Evolutionary conservation across 2,888 invertebrate genomes (phyloP).

Genomic region (Pristionchus exspectatus): DNA sequence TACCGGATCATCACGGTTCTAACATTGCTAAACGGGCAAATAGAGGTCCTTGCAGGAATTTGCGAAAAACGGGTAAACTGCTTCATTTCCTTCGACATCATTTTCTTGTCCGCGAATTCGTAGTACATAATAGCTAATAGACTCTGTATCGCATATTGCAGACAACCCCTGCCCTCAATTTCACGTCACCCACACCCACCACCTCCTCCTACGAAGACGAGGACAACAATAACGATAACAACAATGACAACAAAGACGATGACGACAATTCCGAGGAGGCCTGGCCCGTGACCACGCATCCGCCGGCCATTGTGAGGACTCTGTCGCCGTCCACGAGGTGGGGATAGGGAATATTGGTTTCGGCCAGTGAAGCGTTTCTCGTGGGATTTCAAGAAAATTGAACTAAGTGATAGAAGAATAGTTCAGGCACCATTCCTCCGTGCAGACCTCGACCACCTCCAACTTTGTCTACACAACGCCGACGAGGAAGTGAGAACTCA

Average conservation of each 20-base stretch:
- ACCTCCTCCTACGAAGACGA: background rate
- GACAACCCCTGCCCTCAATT: background rate
- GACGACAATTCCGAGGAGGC: background rate
- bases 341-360: background rate
- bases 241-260: background rate
- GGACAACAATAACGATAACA: background rate
- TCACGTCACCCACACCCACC: background rate
- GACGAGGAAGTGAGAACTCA: background rate
- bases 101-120: no score
- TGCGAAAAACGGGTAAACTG: no score
- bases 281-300: background rate
- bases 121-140: no score
- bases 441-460: constrained; percentile 14
- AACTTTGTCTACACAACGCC: constrained; percentile 51
- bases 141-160: no score
- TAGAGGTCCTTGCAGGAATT: no score
- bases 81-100: no score
- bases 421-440: background rate
- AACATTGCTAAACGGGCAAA: no score
- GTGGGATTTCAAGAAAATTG: no score
- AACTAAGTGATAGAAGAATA: no score
- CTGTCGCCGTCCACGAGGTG: constrained; percentile 33
- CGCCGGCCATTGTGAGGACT: background rate
- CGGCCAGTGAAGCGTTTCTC: no score
- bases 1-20: background rate